Conservation (phyloP, 2,797 vertebrate species). For the Rousettus madagascariensis region DNA sequence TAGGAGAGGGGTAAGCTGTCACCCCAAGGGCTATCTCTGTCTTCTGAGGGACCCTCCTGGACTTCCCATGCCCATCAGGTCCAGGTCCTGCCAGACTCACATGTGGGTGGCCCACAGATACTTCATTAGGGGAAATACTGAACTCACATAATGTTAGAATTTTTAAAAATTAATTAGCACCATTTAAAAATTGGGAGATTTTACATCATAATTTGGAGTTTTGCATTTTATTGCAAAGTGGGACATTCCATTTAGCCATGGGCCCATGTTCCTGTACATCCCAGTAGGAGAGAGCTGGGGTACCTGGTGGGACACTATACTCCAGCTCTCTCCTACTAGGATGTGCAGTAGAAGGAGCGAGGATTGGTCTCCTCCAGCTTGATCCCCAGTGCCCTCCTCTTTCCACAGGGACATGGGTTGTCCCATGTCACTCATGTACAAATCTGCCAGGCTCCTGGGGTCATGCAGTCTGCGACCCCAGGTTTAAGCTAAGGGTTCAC, state of each 20-base stretch:
- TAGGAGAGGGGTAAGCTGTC: background rate
- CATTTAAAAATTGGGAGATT: background rate
- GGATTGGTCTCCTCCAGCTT: background rate
- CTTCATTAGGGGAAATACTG: background rate
- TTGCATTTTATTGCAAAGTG: background rate
- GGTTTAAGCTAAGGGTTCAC: background rate
- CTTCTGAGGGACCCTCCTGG: background rate
- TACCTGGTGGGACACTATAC: too few species aligned
- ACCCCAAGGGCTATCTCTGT: background rate
- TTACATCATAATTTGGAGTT: background rate
- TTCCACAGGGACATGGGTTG: too few species aligned
- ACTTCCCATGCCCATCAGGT: background rate
- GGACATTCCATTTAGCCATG: background rate
- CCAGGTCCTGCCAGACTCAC: background rate
- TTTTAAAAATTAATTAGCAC: background rate
- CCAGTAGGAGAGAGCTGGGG: background rate
- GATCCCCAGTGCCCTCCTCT: background rate
- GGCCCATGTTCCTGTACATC: background rate
- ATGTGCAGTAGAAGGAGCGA: too few species aligned
- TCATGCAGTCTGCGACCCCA: too few species aligned
- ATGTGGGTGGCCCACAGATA: fast-evolving
- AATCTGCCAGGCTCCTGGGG: background rate
- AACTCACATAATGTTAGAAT: background rate
- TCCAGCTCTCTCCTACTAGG: too few species aligned
- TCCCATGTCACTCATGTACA: fast-evolving